These are phyloP conservation scores for Lapara coniferarum DNA, from an alignment of 2,888 invertebrate species.

Conservation along the genomic window DNA sequence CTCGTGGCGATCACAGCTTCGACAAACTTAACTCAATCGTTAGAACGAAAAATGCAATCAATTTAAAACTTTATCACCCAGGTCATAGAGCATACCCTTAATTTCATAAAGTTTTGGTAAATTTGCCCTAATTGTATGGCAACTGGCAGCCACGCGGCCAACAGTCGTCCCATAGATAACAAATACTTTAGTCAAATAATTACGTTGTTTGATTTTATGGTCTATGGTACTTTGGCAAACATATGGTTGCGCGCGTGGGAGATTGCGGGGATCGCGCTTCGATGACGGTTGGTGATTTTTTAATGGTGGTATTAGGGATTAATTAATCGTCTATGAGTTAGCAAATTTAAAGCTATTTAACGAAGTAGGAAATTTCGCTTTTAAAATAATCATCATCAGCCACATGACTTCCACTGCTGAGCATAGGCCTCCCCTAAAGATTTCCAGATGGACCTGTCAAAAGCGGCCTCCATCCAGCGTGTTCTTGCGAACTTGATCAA, in stretches of 20 bases:
- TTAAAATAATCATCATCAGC: no score
- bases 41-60: constrained; percentile 9
- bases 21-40: constrained; percentile 35
- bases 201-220: constrained; percentile 80
- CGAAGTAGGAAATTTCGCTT: no score
- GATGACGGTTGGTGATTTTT: constrained; percentile 38
- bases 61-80: constrained; percentile 34
- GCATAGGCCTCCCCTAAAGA: no score
- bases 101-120: constrained; percentile 29
- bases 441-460: no score
- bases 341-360: no score
- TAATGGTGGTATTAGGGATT: constrained; percentile 26
- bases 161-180: constrained; percentile 74
- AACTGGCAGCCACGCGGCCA: constrained; percentile 67
- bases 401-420: no score
- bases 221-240: constrained; percentile 77
- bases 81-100: constrained; percentile 27
- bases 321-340: no score
- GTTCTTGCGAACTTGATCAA: no score
- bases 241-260: constrained; percentile 71
- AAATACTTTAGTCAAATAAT: constrained; percentile 82
- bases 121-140: constrained; percentile 44
- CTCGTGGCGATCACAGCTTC: constrained; percentile 68
- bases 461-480: no score
- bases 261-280: constrained; percentile 53